Percentiles rank a stretch among this genome's conserved stretches.
These are phyloP conservation scores for Esox lucius DNA, from an alignment of 2,797 vertebrate species.

Conservation along the genomic window DNA sequence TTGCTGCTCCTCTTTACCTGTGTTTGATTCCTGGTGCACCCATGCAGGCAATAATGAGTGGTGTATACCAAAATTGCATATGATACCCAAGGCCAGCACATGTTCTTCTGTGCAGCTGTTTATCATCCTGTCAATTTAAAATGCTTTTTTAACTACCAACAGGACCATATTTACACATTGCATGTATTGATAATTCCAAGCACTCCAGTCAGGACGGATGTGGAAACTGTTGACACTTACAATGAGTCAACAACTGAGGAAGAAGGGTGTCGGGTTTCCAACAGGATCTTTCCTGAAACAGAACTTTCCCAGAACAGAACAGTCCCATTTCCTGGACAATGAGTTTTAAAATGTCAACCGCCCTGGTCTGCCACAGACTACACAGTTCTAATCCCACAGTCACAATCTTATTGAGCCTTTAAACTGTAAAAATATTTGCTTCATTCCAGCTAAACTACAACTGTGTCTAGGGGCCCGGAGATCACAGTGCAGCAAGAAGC, in stretches of 20 bases:
- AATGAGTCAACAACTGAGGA: neutral
- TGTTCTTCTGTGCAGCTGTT: slow-evolving; percentile 28
- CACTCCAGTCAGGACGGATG: neutral
- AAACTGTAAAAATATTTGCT: slow-evolving; percentile 38
- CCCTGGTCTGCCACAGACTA: neutral
- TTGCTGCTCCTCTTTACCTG: neutral
- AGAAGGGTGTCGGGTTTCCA: slow-evolving; percentile 17
- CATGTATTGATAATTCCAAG: slow-evolving; percentile 28
- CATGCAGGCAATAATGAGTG: slow-evolving; percentile 25
- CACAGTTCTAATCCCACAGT: slow-evolving; percentile 23
- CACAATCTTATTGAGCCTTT: slow-evolving; percentile 23
- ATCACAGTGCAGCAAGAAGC: slow-evolving; percentile 26
- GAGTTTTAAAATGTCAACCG: neutral
- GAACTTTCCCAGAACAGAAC: slow-evolving; percentile 14
- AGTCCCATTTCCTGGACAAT: slow-evolving; percentile 14
- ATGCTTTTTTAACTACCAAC: slow-evolving; percentile 29
- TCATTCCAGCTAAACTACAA: slow-evolving; percentile 27
- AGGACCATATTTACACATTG: slow-evolving; percentile 10
- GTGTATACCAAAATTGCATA: slow-evolving; percentile 14
- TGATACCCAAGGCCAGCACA: slow-evolving; percentile 25
- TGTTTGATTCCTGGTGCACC: neutral
- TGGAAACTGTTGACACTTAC: slow-evolving; percentile 16
- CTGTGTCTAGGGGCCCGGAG: slow-evolving; percentile 25
- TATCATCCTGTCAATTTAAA: slow-evolving; percentile 43
- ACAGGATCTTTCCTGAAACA: neutral